Evolutionary conservation across 2,113 vertebrate genomes (phyloP).

Genomic region (Noturus placidus): DNA sequence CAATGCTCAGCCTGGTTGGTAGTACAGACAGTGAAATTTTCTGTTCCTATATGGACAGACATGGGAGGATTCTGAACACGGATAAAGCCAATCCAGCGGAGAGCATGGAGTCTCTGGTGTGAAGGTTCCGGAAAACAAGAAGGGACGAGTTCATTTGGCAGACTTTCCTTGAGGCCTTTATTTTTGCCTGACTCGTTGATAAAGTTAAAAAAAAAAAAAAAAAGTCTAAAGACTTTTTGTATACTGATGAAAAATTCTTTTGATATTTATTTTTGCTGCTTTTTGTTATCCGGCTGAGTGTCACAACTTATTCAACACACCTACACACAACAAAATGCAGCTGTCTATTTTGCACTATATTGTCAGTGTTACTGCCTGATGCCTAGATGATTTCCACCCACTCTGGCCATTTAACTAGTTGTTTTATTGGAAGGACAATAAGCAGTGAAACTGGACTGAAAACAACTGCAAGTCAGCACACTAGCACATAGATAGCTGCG

Average conservation of each 20-base stretch:
- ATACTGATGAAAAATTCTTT: slow-evolving; percentile 93
- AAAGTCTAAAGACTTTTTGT: slow-evolving; percentile 84
- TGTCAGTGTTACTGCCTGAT: slow-evolving; percentile 99
- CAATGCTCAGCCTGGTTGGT: slow-evolving; percentile 95
- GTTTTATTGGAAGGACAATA: slow-evolving; percentile 32
- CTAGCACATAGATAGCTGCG: slow-evolving; percentile 45
- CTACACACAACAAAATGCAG: slow-evolving; percentile 79
- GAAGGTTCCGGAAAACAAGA: slow-evolving; percentile 72
- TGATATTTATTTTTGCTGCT: slow-evolving; percentile 99
- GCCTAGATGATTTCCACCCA: slow-evolving; percentile 70
- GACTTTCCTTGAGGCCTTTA: slow-evolving; percentile 94
- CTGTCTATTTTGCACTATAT: slow-evolving; percentile 98
- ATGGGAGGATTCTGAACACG: slow-evolving; percentile 82
- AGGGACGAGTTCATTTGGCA: slow-evolving; percentile 73
- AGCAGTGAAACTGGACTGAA: slow-evolving; percentile 28
- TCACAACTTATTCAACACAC: slow-evolving; percentile 86
- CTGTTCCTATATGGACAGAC: slow-evolving; percentile 86
- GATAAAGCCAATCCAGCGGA: slow-evolving; percentile 95
- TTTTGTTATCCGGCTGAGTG: slow-evolving; percentile 98
- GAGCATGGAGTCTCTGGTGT: slow-evolving; percentile 99
- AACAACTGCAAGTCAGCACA: slow-evolving; percentile 25
- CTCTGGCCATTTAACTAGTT: slow-evolving; percentile 48
- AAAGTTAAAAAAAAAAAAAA: slow-evolving; percentile 71
- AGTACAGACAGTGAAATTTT: slow-evolving; percentile 86
- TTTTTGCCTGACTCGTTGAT: slow-evolving; percentile 97